These are phyloP conservation scores for Poeciliopsis infans DNA, from an alignment of 2,797 vertebrate species.

Conservation along the genomic window DNA sequence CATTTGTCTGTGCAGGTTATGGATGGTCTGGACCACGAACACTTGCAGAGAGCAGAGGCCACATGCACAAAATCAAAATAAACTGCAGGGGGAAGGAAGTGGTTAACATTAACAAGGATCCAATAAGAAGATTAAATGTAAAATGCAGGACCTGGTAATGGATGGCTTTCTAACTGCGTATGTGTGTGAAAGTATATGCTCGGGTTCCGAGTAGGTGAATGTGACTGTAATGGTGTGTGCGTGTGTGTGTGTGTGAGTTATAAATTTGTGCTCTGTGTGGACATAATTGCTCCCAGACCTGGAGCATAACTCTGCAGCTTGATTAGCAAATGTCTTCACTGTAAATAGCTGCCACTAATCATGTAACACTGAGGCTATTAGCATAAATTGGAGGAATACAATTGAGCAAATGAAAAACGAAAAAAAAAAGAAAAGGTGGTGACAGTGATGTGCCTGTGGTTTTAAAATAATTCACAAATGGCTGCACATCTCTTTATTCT, in stretches of 20 bases:
- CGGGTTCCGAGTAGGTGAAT: constrained; percentile 35
- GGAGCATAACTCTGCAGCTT: constrained; percentile 77
- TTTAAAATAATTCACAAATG: constrained; percentile 11
- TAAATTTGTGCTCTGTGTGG: constrained; percentile 71
- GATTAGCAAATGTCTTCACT: constrained; percentile 84
- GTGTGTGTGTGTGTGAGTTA: constrained; percentile 44
- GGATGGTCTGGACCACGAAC: constrained; percentile 80
- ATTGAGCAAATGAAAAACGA: constrained; percentile 45
- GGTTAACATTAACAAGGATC: constrained; percentile 87
- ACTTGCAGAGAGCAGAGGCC: constrained; percentile 85
- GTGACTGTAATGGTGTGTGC: constrained; percentile 25
- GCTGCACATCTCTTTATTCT: neutral
- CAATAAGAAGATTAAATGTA: constrained; percentile 87
- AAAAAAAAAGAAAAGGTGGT: constrained; percentile 15
- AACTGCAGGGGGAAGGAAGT: constrained; percentile 90
- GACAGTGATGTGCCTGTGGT: constrained; percentile 18
- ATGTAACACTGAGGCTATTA: constrained; percentile 71
- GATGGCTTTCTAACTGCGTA: constrained; percentile 81
- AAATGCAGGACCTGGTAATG: constrained; percentile 80
- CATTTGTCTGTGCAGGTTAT: constrained; percentile 72
- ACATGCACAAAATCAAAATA: constrained; percentile 94
- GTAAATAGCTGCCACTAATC: constrained; percentile 84
- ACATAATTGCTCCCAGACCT: constrained; percentile 85
- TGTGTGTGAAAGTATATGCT: constrained; percentile 47
- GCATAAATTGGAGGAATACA: constrained; percentile 58